Conservation (phyloP, 1,140 invertebrate species). For the Diplogasteroides magnus region DNA sequence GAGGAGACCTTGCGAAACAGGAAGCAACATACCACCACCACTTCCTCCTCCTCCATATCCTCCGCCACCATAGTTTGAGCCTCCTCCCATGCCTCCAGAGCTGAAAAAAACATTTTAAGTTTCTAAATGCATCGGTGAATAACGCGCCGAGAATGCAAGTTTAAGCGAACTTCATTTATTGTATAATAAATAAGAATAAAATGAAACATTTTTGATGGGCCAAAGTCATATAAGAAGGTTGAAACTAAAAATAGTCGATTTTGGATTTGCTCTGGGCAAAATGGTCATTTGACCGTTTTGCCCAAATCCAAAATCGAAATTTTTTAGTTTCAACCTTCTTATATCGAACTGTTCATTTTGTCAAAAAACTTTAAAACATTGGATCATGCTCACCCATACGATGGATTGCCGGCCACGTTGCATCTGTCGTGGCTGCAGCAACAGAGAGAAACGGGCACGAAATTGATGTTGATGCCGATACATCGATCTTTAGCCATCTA, state of each 20-base stretch:
- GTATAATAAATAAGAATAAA: no score
- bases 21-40: not conserved
- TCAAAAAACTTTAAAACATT: not conserved
- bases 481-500: slow-evolving; percentile 19
- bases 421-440: slow-evolving; percentile 26
- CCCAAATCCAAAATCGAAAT: not conserved
- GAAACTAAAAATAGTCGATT: no score
- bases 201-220: no score
- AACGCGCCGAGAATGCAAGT: no score
- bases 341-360: no score
- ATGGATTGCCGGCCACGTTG: slow-evolving; percentile 21
- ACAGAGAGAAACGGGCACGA: slow-evolving; percentile 20
- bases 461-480: slow-evolving; percentile 20
- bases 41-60: not conserved
- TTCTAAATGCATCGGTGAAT: no score
- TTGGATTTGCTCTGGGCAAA: no score
- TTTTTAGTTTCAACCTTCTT: no score
- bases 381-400: slow-evolving; percentile 9
- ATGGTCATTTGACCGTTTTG: no score
- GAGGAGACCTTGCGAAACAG: no score
- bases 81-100: not conserved
- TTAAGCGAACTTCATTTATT: no score
- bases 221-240: no score
- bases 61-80: not conserved
- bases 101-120: not conserved